A percentile compares a stretch with the other conserved stretches of the same genome.
phyloP scores from a whole-genome alignment of 1,140 invertebrate genomes.

The Harpegnathos saltator region DNA sequence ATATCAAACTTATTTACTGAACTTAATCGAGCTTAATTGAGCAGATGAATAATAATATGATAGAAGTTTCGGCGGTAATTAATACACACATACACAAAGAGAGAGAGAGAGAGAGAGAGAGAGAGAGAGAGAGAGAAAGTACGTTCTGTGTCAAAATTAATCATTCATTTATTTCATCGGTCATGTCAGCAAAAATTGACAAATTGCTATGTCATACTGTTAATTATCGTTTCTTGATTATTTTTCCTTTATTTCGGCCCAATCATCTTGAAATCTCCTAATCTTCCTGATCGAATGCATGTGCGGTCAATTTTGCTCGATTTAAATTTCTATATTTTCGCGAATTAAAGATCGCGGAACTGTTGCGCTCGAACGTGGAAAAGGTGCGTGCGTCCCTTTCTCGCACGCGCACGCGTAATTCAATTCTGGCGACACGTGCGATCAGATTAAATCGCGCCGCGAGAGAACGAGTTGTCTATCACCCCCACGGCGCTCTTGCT shows the following conservation, averaged over 20 bases:
- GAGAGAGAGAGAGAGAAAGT: no score
- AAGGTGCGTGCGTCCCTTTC: conserved; percentile 12
- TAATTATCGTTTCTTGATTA: neutral
- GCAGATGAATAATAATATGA: neutral
- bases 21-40: neutral
- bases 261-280: neutral
- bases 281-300: neutral
- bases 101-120: no score
- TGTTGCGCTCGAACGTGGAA: neutral
- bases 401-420: conserved; percentile 53
- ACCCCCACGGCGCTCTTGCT: conserved; percentile 58
- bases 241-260: neutral
- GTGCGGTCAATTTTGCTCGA: neutral
- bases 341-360: neutral
- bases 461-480: conserved; percentile 60
- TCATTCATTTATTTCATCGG: neutral
- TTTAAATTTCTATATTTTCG: neutral
- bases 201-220: neutral
- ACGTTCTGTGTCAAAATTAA: conserved; percentile 29
- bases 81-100: neutral
- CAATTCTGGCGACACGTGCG: conserved; percentile 68
- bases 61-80: neutral
- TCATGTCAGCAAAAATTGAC: neutral
- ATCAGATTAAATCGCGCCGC: conserved; percentile 62
- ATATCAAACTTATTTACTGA: neutral